Evolutionary conservation across 2,888 invertebrate genomes (phyloP).

Genomic region (Gastracanthus pulcherrimus): DNA sequence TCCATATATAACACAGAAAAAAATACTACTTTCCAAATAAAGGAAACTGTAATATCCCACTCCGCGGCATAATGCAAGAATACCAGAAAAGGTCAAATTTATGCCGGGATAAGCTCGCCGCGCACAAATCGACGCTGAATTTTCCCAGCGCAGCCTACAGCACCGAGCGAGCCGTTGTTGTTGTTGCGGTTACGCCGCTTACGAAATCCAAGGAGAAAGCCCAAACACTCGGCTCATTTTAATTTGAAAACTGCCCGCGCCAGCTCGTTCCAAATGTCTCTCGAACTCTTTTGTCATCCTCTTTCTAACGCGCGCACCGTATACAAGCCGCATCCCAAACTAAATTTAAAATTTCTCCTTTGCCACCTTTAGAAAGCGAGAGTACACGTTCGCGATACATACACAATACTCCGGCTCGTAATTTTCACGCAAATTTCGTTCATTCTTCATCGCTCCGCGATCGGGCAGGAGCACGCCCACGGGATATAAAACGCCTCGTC

Average conservation of each 20-base stretch:
- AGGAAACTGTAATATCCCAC: neutral
- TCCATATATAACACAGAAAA: neutral
- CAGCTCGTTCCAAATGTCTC: neutral
- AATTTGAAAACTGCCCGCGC: slow-evolving; percentile 14
- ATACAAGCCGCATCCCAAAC: neutral
- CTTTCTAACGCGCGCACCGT: too few species aligned
- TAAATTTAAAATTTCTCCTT: neutral
- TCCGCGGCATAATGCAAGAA: neutral
- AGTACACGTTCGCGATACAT: neutral
- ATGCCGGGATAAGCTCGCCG: neutral
- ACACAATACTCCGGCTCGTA: neutral
- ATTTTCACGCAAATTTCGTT: slow-evolving; percentile 29
- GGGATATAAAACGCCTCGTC: too few species aligned
- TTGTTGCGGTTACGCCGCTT: slow-evolving; percentile 12
- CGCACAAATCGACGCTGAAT: neutral
- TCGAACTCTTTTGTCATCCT: too few species aligned
- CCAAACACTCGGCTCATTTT: slow-evolving; percentile 8
- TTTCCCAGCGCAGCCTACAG: slow-evolving; percentile 1
- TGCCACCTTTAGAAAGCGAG: too few species aligned
- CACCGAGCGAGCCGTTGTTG: neutral
- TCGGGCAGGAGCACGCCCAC: neutral
- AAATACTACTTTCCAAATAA: neutral
- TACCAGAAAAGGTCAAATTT: slow-evolving; percentile 8
- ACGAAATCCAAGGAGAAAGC: slow-evolving; percentile 29
- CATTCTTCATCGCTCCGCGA: neutral